Evolutionary conservation across 2,888 invertebrate species (phyloP).

Genomic region (Coleophora deauratella): DNA sequence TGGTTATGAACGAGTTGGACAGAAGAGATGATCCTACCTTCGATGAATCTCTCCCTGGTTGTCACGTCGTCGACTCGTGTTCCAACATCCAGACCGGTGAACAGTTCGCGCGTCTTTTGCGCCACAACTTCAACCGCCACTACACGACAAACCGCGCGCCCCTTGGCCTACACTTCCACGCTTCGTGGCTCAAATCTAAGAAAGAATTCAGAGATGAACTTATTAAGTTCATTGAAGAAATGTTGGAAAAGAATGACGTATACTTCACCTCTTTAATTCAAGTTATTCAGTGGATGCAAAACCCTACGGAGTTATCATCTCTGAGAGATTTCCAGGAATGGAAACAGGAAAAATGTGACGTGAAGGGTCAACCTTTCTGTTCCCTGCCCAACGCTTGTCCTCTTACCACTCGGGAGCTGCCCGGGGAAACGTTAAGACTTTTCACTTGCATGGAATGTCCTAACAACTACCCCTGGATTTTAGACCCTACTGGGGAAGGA

Average conservation of each 20-base stretch:
- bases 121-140: constrained; percentile 96
- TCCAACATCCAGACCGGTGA: constrained; percentile 94
- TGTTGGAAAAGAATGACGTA: constrained; percentile 90
- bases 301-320: constrained; percentile 89
- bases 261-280: constrained; percentile 93
- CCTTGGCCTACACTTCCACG: constrained; percentile 93
- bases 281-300: constrained; percentile 98
- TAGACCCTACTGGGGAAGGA: constrained; percentile 95
- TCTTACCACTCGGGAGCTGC: constrained; percentile 89
- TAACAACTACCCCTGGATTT: constrained; percentile 95
- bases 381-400: constrained; percentile 94
- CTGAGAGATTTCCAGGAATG: constrained; percentile 94
- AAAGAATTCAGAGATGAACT: constrained; percentile 94
- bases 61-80: constrained; percentile 95
- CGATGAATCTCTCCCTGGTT: constrained; percentile 94
- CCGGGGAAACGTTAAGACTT: constrained; percentile 92
- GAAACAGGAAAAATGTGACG: constrained; percentile 94
- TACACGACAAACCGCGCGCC: constrained; percentile 95
- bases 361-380: constrained; percentile 94
- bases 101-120: constrained; percentile 89
- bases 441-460: constrained; percentile 98
- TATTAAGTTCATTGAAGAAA: constrained; percentile 94
- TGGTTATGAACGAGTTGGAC: constrained; percentile 96
- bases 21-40: constrained; percentile 94
- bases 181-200: constrained; percentile 95